A percentile compares a stretch with the other conserved stretches of the same genome.
These are phyloP conservation scores for Hippocampus zosterae DNA, from an alignment of 2,113 vertebrate genomes.

Conservation along the genomic window DNA sequence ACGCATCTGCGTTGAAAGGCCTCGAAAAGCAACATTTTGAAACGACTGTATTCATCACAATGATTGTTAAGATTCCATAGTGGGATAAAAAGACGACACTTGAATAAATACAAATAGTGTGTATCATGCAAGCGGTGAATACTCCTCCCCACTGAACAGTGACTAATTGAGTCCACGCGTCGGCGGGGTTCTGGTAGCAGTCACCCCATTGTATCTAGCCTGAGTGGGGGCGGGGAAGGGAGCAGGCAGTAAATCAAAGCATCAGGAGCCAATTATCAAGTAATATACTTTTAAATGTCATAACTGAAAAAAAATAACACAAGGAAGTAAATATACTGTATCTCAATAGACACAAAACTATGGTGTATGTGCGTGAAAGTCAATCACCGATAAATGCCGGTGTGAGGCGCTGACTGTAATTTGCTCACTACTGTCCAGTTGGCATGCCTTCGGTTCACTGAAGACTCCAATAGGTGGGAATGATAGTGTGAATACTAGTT, in stretches of 20 bases:
- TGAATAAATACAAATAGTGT: slow-evolving; percentile 5
- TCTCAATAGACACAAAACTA: slow-evolving; percentile 16
- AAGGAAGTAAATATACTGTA: slow-evolving; percentile 18
- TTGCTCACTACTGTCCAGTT: too few species aligned
- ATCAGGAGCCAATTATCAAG: slow-evolving; percentile 43
- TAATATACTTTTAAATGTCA: slow-evolving; percentile 34
- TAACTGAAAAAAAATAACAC: slow-evolving; percentile 12
- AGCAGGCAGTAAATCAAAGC: slow-evolving; percentile 49
- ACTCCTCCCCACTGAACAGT: slow-evolving; percentile 25
- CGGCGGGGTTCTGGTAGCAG: slow-evolving; percentile 41
- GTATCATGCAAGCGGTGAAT: slow-evolving; percentile 23
- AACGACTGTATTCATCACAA: background rate
- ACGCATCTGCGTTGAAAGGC: slow-evolving; percentile 4
- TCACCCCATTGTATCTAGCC: slow-evolving; percentile 38
- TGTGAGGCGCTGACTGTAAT: too few species aligned
- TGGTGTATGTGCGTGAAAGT: too few species aligned
- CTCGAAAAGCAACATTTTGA: background rate
- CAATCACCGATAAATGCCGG: too few species aligned
- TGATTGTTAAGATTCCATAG: background rate
- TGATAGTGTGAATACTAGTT: too few species aligned
- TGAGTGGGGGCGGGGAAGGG: slow-evolving; percentile 42
- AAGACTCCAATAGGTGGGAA: too few species aligned
- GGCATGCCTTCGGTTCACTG: too few species aligned
- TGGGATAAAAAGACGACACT: background rate
- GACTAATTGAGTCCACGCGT: slow-evolving; percentile 39